A percentile compares a stretch with the other conserved stretches of the same genome.
These are phyloP conservation scores for Batillaria attramentaria DNA, from an alignment of 1,140 invertebrate species.

Conservation along the genomic window DNA sequence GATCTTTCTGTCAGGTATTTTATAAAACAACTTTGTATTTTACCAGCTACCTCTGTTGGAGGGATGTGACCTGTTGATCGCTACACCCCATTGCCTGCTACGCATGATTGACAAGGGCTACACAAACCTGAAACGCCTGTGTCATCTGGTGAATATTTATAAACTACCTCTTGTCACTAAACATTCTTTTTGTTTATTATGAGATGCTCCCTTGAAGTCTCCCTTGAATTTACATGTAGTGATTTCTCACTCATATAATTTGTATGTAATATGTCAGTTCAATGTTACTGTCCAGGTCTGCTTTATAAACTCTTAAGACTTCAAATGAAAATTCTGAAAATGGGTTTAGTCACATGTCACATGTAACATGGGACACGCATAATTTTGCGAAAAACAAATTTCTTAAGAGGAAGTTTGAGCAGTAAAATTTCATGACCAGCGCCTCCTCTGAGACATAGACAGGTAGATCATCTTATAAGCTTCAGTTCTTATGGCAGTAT, in stretches of 20 bases:
- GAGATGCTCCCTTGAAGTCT: background rate
- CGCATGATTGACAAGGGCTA: slow-evolving; percentile 54
- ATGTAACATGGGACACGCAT: too few relatives aligned
- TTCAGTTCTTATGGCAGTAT: background rate
- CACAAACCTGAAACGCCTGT: slow-evolving; percentile 56
- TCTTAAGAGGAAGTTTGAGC: background rate
- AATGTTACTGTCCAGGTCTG: background rate
- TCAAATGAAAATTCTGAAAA: background rate
- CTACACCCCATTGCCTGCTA: slow-evolving; percentile 60
- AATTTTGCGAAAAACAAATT: too few relatives aligned
- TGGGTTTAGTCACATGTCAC: background rate
- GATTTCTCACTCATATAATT: background rate
- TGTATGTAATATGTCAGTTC: background rate
- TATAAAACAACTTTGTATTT: too few relatives aligned
- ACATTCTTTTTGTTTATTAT: background rate
- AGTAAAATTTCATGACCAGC: background rate
- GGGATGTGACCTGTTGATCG: slow-evolving; percentile 65
- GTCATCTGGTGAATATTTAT: slow-evolving; percentile 59
- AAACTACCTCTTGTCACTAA: background rate
- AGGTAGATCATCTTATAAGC: background rate
- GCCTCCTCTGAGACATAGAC: background rate
- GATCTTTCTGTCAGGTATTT: too few relatives aligned
- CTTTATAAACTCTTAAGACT: background rate
- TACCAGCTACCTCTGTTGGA: slow-evolving; percentile 59
- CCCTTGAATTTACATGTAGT: background rate